Conservation (phyloP, 2,113 vertebrate genomes). For the Thunnus thynnus region DNA sequence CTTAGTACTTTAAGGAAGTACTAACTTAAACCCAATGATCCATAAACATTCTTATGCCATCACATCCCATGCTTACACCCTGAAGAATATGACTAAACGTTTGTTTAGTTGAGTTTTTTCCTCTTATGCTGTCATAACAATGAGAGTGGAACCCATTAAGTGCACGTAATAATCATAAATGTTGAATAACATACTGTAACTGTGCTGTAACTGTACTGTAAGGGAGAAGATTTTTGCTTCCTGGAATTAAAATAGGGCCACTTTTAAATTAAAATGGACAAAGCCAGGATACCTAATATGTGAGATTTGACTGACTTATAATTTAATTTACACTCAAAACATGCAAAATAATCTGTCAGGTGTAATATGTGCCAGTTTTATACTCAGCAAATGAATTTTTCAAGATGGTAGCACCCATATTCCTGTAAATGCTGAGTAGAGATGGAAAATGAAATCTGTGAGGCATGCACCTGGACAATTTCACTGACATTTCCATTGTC, state of each 20-base stretch:
- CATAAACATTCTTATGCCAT: background rate
- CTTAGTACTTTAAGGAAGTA: too few relatives aligned
- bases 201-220: too few relatives aligned
- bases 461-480: constrained; percentile 33
- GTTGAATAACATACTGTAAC: too few relatives aligned
- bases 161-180: too few relatives aligned
- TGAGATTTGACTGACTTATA: background rate
- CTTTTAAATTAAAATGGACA: background rate
- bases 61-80: background rate
- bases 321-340: background rate
- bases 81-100: background rate
- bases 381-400: background rate
- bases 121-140: background rate
- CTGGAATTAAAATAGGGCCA: background rate
- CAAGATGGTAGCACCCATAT: background rate
- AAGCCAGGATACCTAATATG: background rate
- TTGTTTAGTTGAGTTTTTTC: background rate
- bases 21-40: too few relatives aligned
- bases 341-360: background rate
- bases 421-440: background rate
- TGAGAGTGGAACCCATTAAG: too few relatives aligned
- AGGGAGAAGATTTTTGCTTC: background rate
- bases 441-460: constrained; percentile 11
- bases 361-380: background rate
- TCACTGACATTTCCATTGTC: constrained; percentile 10